Conservation (phyloP, 2,797 vertebrate species). For the Cephalopachus bancanus region DNA sequence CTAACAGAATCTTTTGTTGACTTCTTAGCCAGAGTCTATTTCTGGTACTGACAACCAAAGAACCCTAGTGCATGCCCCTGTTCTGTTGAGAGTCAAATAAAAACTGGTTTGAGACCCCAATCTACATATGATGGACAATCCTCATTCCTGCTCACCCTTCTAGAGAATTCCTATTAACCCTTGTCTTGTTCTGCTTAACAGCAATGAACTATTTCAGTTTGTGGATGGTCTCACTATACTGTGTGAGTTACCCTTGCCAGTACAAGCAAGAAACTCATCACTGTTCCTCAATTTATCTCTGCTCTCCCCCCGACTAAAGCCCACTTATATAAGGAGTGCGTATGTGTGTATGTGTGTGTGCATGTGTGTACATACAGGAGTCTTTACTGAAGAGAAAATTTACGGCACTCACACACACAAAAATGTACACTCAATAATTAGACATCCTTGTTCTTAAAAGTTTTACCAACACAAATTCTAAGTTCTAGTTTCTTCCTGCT, state of each 20-base stretch:
- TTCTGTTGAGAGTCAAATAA: conserved; percentile 13
- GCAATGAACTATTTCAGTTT: neutral
- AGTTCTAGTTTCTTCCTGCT: neutral
- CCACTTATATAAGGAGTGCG: neutral
- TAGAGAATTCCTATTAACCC: neutral
- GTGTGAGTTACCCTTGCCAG: neutral
- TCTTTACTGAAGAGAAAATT: neutral
- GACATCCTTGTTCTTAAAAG: conserved; percentile 2
- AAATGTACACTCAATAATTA: neutral
- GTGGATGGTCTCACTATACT: neutral
- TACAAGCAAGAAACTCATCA: neutral
- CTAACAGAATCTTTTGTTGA: neutral
- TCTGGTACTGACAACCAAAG: neutral
- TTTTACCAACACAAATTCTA: neutral
- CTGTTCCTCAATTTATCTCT: neutral
- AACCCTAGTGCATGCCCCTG: neutral
- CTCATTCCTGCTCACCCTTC: neutral
- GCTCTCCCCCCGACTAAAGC: neutral
- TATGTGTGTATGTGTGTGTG: neutral
- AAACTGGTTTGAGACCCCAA: neutral
- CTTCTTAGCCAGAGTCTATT: neutral
- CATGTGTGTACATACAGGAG: neutral
- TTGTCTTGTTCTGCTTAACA: neutral
- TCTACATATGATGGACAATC: neutral
- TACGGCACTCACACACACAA: neutral